Base-by-base conservation (phyloP, 2,113 vertebrate genomes). In the Festucalex cinctus region DNA sequence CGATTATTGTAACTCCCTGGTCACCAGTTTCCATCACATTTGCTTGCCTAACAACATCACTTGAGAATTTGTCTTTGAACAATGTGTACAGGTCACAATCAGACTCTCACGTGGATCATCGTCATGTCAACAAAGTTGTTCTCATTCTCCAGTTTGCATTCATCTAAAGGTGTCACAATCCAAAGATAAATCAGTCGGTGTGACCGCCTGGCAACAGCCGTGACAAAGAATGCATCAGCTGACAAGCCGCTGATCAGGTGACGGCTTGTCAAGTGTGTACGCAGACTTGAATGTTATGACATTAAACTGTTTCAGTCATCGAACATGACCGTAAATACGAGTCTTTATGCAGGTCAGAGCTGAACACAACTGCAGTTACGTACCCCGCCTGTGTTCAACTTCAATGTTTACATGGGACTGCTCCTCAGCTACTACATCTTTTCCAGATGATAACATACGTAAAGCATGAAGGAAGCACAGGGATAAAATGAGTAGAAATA, bases 281-380 rank as follows among this genome's bases (percentile, higher is more conserved):
- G 26, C 65, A 16, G 10, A 22, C 9, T 61, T 72, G 43, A 51
- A 2, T 83, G 77, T 87, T 85, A 79, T 79, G 67, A 83, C 75
- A 79, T 75, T 73, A 81, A 83, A 83, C 78, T 63, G 72, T 79
- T 74, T 66, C 59, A 54, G 46, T 65, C 32, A 1, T 72, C 64
- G 17, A 58, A 48, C 12, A 46, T 32, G 41, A 56, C 39, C 48
- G 68, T 63, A 65, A 66, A 17, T n/a, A 16, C 17, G 58, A 53
- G 17, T 54, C 66, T 73, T 60, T 35, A 57, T 66, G 69, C 65
- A 69, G 69, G 75, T 62, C 44, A 5, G 57, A 71, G 63, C 65
- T 69, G 19, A 69, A 61, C 71, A 73, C 63, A 46, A 37, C 26
- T 46, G 28, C 41, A 57, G 14, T 36, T 13, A 1, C 51, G 17